Percentiles rank a stretch among this genome's conserved stretches.
These are phyloP conservation scores for Schrankia costaestrigalis DNA, from an alignment of 2,888 invertebrate species.

Conservation along the genomic window DNA sequence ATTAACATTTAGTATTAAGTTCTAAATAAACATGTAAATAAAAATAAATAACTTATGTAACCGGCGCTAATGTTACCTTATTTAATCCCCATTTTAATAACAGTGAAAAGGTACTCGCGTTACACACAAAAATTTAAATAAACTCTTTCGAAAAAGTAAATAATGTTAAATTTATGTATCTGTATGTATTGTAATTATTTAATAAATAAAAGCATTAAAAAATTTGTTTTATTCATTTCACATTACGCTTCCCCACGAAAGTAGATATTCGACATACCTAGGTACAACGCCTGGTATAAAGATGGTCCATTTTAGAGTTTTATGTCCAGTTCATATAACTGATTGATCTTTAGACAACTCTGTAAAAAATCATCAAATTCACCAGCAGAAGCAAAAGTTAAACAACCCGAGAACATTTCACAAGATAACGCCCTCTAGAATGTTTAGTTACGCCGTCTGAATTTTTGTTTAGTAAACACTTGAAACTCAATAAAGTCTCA, in stretches of 20 bases:
- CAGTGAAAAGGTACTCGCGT: conserved; percentile 62
- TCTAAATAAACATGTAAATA: conserved; percentile 37
- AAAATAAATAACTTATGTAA: conserved; percentile 36
- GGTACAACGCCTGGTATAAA: too few relatives aligned
- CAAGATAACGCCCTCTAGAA: too few relatives aligned
- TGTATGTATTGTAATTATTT: conserved; percentile 34
- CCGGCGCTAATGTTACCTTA: conserved; percentile 80
- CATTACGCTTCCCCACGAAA: background rate
- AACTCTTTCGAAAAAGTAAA: conserved; percentile 17
- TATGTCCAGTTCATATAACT: too few relatives aligned
- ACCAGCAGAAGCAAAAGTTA: too few relatives aligned
- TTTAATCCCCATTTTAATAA: conserved; percentile 41
- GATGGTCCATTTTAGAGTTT: too few relatives aligned
- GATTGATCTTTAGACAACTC: too few relatives aligned
- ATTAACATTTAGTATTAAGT: conserved; percentile 18
- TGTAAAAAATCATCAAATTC: too few relatives aligned
- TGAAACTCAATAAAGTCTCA: too few relatives aligned
- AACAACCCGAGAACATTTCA: too few relatives aligned
- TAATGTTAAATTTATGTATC: conserved; percentile 28
- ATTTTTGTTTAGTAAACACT: too few relatives aligned
- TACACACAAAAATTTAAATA: conserved; percentile 33
- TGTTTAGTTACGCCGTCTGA: too few relatives aligned
- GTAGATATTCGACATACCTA: conserved; percentile 1
- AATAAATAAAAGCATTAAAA: conserved; percentile 41
- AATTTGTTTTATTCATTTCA: conserved; percentile 24